phyloP scores from a whole-genome alignment of 2,797 vertebrate species.

The Rhinatrema bivittatum region DNA sequence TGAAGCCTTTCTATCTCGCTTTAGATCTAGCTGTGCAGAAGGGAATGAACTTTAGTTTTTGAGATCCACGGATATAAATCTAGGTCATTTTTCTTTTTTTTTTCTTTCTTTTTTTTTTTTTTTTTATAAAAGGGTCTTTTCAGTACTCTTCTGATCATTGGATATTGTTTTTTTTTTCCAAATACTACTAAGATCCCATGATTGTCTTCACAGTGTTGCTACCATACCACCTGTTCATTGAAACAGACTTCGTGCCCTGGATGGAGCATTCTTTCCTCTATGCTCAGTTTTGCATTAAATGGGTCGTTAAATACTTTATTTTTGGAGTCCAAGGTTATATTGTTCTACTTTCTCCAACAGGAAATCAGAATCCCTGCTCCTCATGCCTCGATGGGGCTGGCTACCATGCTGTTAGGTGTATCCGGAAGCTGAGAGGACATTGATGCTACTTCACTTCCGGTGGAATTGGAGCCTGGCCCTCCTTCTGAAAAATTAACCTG shows the following conservation, averaged over 20 bases:
- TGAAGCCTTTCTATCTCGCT: conserved; percentile 46
- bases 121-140: conserved; percentile 9
- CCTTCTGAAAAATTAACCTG: conserved; percentile 96
- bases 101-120: conserved; percentile 14
- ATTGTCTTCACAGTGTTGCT: conserved; percentile 99
- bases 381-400: conserved; percentile 97
- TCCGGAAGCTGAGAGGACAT: conserved; percentile 98
- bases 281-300: conserved; percentile 51
- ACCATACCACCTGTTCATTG: conserved; percentile 79
- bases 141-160: conserved; percentile 9
- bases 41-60: conserved; percentile 33
- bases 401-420: conserved; percentile 98
- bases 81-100: conserved; percentile 39
- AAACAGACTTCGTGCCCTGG: conserved; percentile 72
- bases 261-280: conserved; percentile 53
- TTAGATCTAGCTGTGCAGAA: conserved; percentile 53
- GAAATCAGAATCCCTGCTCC: conserved; percentile 48
- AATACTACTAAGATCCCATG: conserved; percentile 82
- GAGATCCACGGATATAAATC: conserved; percentile 58
- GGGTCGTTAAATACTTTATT: conserved; percentile 55
- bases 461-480: conserved; percentile 93
- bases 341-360: conserved; percentile 56
- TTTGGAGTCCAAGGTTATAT: conserved; percentile 46
- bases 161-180: conserved; percentile 23
- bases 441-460: conserved; percentile 94